Percentiles rank a stretch among this genome's conserved stretches.
These are phyloP conservation scores for Eurytoma californica DNA, from an alignment of 2,888 invertebrate species.

Conservation along the genomic window DNA sequence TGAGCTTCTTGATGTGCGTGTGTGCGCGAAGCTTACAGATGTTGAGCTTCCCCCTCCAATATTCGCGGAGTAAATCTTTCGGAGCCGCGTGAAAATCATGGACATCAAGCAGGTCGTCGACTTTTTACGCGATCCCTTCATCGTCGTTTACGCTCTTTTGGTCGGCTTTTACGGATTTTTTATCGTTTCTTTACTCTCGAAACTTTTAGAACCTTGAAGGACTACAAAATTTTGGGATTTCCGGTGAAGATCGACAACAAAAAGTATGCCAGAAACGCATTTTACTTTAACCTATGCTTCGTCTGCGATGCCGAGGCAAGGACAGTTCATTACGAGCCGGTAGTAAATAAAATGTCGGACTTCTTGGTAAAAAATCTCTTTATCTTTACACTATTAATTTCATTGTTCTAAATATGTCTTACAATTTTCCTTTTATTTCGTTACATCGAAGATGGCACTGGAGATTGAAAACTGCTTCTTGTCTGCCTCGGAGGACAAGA, in stretches of 20 bases:
- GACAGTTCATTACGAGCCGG: slow-evolving; percentile 94
- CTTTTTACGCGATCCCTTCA: slow-evolving; percentile 43
- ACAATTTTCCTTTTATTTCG: slow-evolving; percentile 20
- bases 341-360: slow-evolving; percentile 94
- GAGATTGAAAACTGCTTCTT: slow-evolving; percentile 92
- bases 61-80: slow-evolving; percentile 6
- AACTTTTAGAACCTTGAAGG: slow-evolving; percentile 81
- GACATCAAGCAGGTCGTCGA: slow-evolving; percentile 22
- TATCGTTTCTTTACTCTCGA: slow-evolving; percentile 24
- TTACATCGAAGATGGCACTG: slow-evolving; percentile 81
- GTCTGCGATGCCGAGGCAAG: slow-evolving; percentile 93
- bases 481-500: slow-evolving; percentile 82
- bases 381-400: background rate
- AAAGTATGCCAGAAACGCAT: slow-evolving; percentile 94
- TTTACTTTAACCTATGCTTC: slow-evolving; percentile 96
- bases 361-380: slow-evolving; percentile 45
- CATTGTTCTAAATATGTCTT: slow-evolving; percentile 16
- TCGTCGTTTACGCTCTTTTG: slow-evolving; percentile 29
- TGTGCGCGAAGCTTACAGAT: background rate
- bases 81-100: slow-evolving; percentile 12
- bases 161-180: slow-evolving; percentile 29
- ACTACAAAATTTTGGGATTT: slow-evolving; percentile 93
- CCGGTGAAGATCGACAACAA: slow-evolving; percentile 92
- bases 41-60: slow-evolving; percentile 22
- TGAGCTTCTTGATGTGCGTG: slow-evolving; percentile 16